phyloP scores from a whole-genome alignment of 2,888 invertebrate genomes.

The Drosophila atripex region DNA sequence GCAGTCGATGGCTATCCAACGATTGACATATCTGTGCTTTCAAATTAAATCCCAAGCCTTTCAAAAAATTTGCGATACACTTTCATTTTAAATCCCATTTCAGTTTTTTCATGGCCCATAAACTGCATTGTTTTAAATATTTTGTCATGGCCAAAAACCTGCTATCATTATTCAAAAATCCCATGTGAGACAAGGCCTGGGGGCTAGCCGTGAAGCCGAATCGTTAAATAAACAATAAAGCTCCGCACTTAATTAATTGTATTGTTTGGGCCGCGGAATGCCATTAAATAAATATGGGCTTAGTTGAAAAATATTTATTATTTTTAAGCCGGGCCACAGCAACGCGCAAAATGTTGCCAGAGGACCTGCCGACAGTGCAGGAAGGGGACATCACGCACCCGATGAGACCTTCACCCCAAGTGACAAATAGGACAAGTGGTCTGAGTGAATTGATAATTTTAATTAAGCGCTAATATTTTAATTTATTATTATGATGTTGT shows the following conservation, averaged over 20 bases:
- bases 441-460: conserved; percentile 68
- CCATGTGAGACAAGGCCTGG: conserved; percentile 26
- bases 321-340: conserved; percentile 28
- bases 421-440: conserved; percentile 46
- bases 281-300: conserved; percentile 46
- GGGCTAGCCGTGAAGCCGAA: conserved; percentile 21
- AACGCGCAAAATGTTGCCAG: conserved; percentile 16
- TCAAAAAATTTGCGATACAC: background rate
- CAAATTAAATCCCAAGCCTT: background rate
- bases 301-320: conserved; percentile 41
- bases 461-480: conserved; percentile 79
- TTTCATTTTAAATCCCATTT: conserved; percentile 17
- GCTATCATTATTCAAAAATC: conserved; percentile 29
- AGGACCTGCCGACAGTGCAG: conserved; percentile 39
- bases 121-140: conserved; percentile 21
- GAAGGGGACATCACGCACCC: background rate
- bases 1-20: background rate
- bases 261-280: conserved; percentile 19
- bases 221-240: conserved; percentile 43
- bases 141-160: conserved; percentile 4
- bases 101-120: background rate
- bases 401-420: conserved; percentile 31
- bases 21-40: background rate
- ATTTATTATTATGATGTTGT: conserved; percentile 69
- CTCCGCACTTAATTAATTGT: conserved; percentile 44